phyloP scores from a whole-genome alignment of 2,888 invertebrate genomes.

The Galerucella calmariensis region DNA sequence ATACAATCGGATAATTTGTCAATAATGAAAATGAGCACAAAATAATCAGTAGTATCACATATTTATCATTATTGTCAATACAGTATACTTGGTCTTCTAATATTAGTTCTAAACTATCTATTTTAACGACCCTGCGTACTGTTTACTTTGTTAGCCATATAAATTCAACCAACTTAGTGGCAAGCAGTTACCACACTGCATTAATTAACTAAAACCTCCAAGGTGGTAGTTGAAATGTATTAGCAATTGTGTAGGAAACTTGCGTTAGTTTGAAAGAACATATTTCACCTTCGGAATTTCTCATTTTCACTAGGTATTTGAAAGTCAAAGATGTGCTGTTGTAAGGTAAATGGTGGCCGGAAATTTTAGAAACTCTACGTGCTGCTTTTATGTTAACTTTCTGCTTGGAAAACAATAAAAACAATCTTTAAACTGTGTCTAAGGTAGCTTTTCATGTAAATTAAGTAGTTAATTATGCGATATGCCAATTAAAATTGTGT shows the following conservation, averaged over 20 bases:
- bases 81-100: conserved; percentile 14
- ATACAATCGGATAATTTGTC: no score
- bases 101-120: conserved; percentile 41
- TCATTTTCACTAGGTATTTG: conserved; percentile 12
- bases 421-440: neutral
- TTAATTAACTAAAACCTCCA: conserved; percentile 52
- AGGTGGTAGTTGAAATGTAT: conserved; percentile 52
- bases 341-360: conserved; percentile 3
- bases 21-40: no score
- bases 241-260: conserved; percentile 44
- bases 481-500: neutral
- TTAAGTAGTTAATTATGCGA: neutral
- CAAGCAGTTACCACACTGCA: conserved; percentile 52
- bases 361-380: conserved; percentile 9
- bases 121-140: conserved; percentile 44
- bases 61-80: neutral
- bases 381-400: conserved; percentile 5
- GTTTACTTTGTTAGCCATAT: conserved; percentile 49
- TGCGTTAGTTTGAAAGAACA: conserved; percentile 27
- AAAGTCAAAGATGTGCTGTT: conserved; percentile 22
- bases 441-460: neutral
- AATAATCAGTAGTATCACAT: no score
- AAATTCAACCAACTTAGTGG: conserved; percentile 51
- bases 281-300: conserved; percentile 32
- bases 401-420: neutral